These are phyloP conservation scores for Natator depressus DNA, from an alignment of 2,113 vertebrate genomes.

Conservation along the genomic window DNA sequence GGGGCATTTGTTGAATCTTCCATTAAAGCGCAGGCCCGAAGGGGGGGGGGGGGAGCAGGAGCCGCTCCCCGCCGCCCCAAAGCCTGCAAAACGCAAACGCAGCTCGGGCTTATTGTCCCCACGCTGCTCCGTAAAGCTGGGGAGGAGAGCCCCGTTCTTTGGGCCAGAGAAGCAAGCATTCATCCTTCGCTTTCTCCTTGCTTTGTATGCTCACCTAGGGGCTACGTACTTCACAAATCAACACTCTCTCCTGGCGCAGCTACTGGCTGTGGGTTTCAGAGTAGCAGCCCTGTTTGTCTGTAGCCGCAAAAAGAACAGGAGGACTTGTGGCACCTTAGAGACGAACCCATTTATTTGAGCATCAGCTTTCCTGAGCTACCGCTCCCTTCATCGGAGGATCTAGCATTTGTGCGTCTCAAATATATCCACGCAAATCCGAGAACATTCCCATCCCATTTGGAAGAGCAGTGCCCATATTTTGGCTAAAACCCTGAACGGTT, in stretches of 20 bases:
- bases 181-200: not conserved
- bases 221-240: not conserved
- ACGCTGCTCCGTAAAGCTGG: not conserved
- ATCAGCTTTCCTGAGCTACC: too few relatives aligned
- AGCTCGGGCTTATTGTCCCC: not conserved
- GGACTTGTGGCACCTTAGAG: too few relatives aligned
- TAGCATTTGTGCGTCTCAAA: not conserved
- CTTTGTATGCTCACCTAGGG: too few relatives aligned
- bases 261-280: not conserved
- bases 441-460: not conserved
- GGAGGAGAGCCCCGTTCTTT: too few relatives aligned
- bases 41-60: too few relatives aligned
- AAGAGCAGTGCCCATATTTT: not conserved
- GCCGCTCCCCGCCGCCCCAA: too few relatives aligned
- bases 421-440: not conserved
- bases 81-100: too few relatives aligned
- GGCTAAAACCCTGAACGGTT: accelerated
- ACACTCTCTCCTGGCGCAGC: not conserved
- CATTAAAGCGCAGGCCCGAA: not conserved
- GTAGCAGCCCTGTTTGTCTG: too few relatives aligned
- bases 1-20: not conserved
- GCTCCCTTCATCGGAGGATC: not conserved
- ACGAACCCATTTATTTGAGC: too few relatives aligned
- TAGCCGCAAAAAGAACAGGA: too few relatives aligned
- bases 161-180: not conserved